Evolutionary conservation across 2,797 vertebrate species (phyloP).

Genomic region (Serranus cabrilla): DNA sequence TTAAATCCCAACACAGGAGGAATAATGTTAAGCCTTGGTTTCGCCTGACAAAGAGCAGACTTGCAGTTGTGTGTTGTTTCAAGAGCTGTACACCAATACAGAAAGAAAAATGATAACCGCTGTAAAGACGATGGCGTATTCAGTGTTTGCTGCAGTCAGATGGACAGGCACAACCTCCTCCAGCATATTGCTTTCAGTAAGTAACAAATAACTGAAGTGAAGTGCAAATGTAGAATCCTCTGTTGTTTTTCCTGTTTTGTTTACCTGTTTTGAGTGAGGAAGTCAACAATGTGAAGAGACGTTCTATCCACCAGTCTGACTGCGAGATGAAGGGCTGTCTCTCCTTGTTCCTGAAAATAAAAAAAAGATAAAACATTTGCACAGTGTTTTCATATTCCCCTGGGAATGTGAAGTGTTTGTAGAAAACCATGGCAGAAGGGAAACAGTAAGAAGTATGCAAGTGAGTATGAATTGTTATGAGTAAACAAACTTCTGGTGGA

Average conservation of each 20-base stretch:
- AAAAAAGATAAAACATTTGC: slow-evolving; percentile 15
- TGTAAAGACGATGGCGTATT: not conserved
- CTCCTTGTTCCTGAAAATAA: slow-evolving; percentile 91
- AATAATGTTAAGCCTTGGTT: not conserved
- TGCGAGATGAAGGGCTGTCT: slow-evolving; percentile 96
- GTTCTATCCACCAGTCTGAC: slow-evolving; percentile 97
- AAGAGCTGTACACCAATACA: too few species aligned
- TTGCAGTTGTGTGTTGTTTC: not conserved
- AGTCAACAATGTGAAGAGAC: slow-evolving; percentile 98
- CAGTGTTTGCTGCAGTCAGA: not conserved
- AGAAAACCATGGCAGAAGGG: too few species aligned
- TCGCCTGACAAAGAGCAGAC: too few species aligned
- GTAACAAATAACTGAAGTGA: not conserved
- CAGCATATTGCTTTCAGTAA: not conserved
- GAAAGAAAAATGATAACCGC: too few species aligned
- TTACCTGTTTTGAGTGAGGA: slow-evolving; percentile 97
- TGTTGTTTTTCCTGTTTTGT: slow-evolving; percentile 28
- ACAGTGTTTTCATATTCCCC: not conserved
- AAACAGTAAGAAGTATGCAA: not conserved
- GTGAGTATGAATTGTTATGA: not conserved
- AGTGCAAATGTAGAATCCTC: not conserved
- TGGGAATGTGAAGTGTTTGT: not conserved
- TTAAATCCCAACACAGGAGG: slow-evolving; percentile 7
- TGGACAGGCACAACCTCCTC: fast-evolving
- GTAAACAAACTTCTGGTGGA: not conserved